Evolutionary conservation across 1,140 invertebrate species (phyloP), one percentile per base, ranked within the genome.

Genomic region (Drosophila setifemur): DNA sequence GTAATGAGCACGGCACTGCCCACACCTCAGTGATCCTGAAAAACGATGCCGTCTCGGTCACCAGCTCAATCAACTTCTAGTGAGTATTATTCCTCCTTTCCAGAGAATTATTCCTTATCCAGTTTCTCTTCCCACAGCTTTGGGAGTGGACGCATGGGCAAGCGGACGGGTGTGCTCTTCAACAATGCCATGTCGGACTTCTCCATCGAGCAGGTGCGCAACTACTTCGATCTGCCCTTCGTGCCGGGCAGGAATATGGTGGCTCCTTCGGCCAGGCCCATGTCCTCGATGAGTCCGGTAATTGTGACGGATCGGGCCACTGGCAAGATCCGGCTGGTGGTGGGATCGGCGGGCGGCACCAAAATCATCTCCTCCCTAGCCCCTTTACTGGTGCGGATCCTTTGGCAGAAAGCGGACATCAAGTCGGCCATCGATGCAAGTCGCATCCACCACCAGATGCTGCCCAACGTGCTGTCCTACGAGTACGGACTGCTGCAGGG

Each of bases 151-250:
- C 77, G 76, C 37, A 87, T 70, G 8, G 88, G 88, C 4, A 50
- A 45, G 6, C 77, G 93, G 23, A 98, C 97, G 0, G 98, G 98
- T 23, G 96, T 99, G 14, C 91, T 99, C 1, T 94, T 98, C 74
- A 99, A 99, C 91, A 95, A 97, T 89, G 95, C 95, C 52, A 99
- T 99, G 97, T 96, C 98, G 85, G 98, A 99, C 89, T 99, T 99
- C 91, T 96, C 96, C 0, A 93, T 95, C 0, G 94, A 95, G 0
- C 94, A 94, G 2, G 91, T 94, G 61, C 91, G 91, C 5, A 99
- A 97, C 91, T 94, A 93, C 60, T 98, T 96, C 87, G 95, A 94
- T 3, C 54, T 98, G 29, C 94, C 95, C 5, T 88, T 64, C 19
- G 45, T 89, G 3, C 94, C 95, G 0, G 95, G 95, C 8, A 92